Conservation (phyloP, 2,888 invertebrate species). For the Tachina fera region DNA sequence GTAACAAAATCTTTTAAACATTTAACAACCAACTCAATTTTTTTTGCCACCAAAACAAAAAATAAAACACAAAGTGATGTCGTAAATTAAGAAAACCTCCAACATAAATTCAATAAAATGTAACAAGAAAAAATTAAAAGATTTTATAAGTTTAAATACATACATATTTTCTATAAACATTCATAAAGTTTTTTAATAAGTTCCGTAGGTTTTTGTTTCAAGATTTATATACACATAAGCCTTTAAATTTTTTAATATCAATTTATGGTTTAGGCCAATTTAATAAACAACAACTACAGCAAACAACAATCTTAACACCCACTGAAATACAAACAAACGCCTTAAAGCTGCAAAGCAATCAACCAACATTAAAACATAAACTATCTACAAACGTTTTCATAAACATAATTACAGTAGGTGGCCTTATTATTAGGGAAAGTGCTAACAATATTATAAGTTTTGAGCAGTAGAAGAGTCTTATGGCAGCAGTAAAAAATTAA, state of each 20-base stretch:
- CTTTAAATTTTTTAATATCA: slow-evolving; percentile 54
- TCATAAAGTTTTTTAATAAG: slow-evolving; percentile 26
- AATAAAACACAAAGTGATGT: slow-evolving; percentile 1
- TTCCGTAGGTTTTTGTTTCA: slow-evolving; percentile 54
- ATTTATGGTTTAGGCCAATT: slow-evolving; percentile 63
- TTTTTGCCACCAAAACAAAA: slow-evolving; percentile 3
- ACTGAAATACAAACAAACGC: slow-evolving; percentile 54
- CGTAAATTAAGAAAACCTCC: slow-evolving; percentile 28
- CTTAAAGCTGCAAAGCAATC: slow-evolving; percentile 50
- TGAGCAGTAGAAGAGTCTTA: no score
- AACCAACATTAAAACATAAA: slow-evolving; percentile 48
- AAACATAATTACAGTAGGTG: not conserved
- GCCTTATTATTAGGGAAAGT: no score
- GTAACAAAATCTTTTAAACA: slow-evolving; percentile 5
- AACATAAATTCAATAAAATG: slow-evolving; percentile 42
- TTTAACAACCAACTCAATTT: slow-evolving; percentile 20
- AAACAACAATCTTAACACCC: slow-evolving; percentile 61
- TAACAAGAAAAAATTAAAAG: not conserved
- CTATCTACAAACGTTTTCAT: not conserved
- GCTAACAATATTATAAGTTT: no score
- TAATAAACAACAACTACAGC: slow-evolving; percentile 25
- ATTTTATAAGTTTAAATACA: slow-evolving; percentile 16
- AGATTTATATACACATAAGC: slow-evolving; percentile 24
- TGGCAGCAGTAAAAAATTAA: no score
- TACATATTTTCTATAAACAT: slow-evolving; percentile 16